A percentile compares a stretch with the other conserved stretches of the same genome.
These are phyloP conservation scores for Corydoras maculifer DNA, from an alignment of 2,113 vertebrate species.

Conservation along the genomic window DNA sequence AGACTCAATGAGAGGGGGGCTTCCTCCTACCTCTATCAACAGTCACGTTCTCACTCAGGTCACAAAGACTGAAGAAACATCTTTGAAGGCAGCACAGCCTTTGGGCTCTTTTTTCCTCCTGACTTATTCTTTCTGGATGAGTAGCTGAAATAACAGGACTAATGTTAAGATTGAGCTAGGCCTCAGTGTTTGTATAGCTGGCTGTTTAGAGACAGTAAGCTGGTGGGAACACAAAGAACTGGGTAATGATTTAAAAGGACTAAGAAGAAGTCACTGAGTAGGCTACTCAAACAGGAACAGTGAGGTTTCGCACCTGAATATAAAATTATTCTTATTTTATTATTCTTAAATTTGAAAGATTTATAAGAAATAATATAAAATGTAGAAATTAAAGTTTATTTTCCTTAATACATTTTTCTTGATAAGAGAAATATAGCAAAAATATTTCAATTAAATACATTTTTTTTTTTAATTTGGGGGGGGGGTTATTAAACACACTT, in stretches of 20 bases:
- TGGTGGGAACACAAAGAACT: slow-evolving; percentile 64
- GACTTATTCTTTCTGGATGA: slow-evolving; percentile 60
- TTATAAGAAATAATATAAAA: too few relatives aligned
- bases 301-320: too few relatives aligned
- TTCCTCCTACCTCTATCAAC: slow-evolving; percentile 61
- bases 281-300: too few relatives aligned
- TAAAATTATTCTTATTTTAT: too few relatives aligned
- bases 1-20: slow-evolving; percentile 66
- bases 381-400: too few relatives aligned
- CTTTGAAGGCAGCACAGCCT: slow-evolving; percentile 67
- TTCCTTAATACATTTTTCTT: too few relatives aligned
- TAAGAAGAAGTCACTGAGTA: too few relatives aligned
- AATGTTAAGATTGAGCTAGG: slow-evolving; percentile 66
- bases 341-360: too few relatives aligned
- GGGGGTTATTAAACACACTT: too few relatives aligned
- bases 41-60: slow-evolving; percentile 57
- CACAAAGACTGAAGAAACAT: slow-evolving; percentile 60
- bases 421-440: too few relatives aligned
- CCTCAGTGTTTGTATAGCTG: slow-evolving; percentile 62
- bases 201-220: slow-evolving; percentile 56
- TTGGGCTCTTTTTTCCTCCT: slow-evolving; percentile 56
- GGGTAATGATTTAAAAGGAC: background rate
- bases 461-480: too few relatives aligned
- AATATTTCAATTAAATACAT: too few relatives aligned
- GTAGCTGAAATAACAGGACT: slow-evolving; percentile 68